Conservation (phyloP, 2,797 vertebrate species). For the Anguilla megastoma region DNA sequence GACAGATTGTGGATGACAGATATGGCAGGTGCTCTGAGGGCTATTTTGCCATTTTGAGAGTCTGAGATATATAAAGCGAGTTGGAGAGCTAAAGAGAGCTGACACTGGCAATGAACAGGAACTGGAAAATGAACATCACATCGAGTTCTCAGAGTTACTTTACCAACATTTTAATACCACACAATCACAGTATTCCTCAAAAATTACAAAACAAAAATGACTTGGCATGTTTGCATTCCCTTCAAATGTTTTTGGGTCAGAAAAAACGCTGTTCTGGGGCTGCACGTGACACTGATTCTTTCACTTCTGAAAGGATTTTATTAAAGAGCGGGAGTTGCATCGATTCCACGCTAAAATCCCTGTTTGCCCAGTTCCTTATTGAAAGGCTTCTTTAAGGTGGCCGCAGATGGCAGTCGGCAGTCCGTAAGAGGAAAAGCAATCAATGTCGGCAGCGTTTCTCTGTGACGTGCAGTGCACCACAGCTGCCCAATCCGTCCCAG, state of each 20-base stretch:
- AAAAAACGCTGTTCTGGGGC: not conserved
- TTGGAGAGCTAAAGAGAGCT: not conserved
- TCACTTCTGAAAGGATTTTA: not conserved
- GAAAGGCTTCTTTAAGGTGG: not conserved
- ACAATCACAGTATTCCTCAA: slow-evolving; percentile 21
- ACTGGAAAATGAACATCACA: not conserved
- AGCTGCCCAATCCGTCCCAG: not conserved
- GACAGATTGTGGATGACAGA: not conserved
- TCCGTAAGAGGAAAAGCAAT: not conserved
- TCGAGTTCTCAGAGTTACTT: not conserved
- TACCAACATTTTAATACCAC: slow-evolving; percentile 18
- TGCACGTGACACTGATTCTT: not conserved
- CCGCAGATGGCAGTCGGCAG: not conserved
- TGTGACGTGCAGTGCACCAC: not conserved
- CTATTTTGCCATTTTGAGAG: not conserved
- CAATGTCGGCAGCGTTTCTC: not conserved
- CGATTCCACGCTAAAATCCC: not conserved
- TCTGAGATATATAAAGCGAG: not conserved
- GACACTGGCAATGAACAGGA: not conserved
- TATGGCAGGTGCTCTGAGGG: not conserved
- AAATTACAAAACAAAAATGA: not conserved
- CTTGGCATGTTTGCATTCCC: not conserved
- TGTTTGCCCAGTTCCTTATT: not conserved
- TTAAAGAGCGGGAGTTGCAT: not conserved
- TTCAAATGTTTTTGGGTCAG: not conserved